A percentile compares a stretch with the other conserved stretches of the same genome.
Conservation (phyloP, 1,140 invertebrate species). For the Caenorhabditis brenneri region DNA sequence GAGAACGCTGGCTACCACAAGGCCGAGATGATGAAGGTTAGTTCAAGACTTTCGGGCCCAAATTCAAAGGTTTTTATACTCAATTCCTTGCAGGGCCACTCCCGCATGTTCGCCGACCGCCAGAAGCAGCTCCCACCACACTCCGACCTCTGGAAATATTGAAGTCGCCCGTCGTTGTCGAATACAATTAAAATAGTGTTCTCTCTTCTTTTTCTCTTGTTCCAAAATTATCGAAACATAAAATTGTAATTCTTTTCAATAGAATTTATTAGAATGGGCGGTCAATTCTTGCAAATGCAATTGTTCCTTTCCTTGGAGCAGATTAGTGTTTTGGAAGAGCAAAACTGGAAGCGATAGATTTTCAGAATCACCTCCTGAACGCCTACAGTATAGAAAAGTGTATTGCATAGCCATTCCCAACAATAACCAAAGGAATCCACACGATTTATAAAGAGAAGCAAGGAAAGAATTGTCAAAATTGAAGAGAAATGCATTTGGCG, state of each 20-base stretch:
- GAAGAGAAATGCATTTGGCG: too few relatives aligned
- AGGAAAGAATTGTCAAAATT: too few relatives aligned
- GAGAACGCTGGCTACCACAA: conserved; percentile 53
- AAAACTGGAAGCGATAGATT: not conserved
- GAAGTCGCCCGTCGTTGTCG: not conserved
- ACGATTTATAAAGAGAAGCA: too few relatives aligned
- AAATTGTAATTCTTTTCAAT: not conserved
- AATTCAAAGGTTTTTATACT: not conserved
- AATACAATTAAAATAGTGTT: not conserved
- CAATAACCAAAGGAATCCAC: conserved; percentile 7
- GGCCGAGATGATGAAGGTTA: conserved; percentile 56
- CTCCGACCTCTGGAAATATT: conserved; percentile 53
- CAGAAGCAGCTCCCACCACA: conserved; percentile 28
- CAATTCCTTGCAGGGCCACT: conserved; percentile 33
- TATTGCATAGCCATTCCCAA: not conserved
- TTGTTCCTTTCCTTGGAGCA: not conserved
- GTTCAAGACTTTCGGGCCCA: not conserved
- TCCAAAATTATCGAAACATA: not conserved
- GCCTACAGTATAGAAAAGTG: not conserved
- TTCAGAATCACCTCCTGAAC: too few relatives aligned
- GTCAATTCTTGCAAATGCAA: not conserved
- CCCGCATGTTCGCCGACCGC: conserved; percentile 49
- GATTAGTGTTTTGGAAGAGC: not conserved
- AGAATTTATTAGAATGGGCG: not conserved
- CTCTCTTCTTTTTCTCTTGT: not conserved